Percentiles rank a stretch among this genome's conserved stretches.
Evolutionary conservation across 2,888 invertebrate species (phyloP).

Genomic region (Lymantria dispar): DNA sequence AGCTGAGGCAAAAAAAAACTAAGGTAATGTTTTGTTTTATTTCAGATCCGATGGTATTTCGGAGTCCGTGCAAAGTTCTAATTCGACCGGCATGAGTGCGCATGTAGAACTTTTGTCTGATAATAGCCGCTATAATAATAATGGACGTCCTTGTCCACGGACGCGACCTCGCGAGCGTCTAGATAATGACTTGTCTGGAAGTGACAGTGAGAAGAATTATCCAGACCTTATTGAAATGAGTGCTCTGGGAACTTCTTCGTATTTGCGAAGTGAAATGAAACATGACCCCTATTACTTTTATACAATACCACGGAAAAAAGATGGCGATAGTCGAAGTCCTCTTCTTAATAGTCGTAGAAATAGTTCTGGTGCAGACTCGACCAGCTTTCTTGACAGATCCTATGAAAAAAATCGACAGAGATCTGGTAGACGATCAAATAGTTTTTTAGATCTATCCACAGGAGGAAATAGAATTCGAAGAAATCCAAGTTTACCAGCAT

Average conservation of each 20-base stretch:
- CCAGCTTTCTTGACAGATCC: constrained; percentile 63
- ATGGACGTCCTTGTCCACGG: constrained; percentile 62
- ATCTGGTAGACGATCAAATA: constrained; percentile 84
- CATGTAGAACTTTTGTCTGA: constrained; percentile 65
- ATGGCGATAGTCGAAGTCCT: constrained; percentile 88
- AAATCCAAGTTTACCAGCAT: constrained; percentile 85
- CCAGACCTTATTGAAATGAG: constrained; percentile 82
- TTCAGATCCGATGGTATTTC: constrained; percentile 69
- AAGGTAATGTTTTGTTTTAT: constrained; percentile 25
- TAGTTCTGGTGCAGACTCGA: constrained; percentile 87
- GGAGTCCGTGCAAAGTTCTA: constrained; percentile 82
- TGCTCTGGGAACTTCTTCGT: constrained; percentile 64
- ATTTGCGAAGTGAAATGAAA: constrained; percentile 64
- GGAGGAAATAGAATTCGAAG: constrained; percentile 67
- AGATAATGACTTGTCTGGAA: constrained; percentile 75
- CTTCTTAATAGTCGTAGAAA: constrained; percentile 87
- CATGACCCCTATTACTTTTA: constrained; percentile 82
- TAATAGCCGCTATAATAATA: constrained; percentile 69
- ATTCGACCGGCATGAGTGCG: constrained; percentile 71
- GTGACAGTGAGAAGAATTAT: constrained; percentile 80
- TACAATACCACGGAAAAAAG: constrained; percentile 84
- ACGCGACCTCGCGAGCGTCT: constrained; percentile 64
- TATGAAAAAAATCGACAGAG: constrained; percentile 62
- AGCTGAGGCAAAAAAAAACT: not conserved
- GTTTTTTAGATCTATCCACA: constrained; percentile 86